Conservation (phyloP, 2,888 invertebrate species). For the Sepiola atlantica region DNA sequence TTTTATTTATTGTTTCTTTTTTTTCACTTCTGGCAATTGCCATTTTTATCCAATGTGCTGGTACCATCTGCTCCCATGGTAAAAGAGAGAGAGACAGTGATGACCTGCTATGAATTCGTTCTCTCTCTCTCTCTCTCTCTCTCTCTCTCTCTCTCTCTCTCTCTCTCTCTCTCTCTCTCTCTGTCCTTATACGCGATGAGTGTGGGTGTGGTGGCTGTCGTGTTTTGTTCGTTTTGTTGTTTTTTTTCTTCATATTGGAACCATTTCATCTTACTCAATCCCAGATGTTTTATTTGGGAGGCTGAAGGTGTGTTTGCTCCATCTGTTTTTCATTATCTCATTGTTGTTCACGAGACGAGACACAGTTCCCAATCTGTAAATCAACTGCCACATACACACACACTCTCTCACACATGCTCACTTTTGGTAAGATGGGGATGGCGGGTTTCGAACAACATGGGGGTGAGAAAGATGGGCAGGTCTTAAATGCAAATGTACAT, state of each 20-base stretch:
- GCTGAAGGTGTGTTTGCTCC: conserved; percentile 21
- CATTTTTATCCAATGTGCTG: conserved; percentile 1
- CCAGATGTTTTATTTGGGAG: conserved; percentile 20
- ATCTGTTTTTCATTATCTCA: conserved; percentile 20
- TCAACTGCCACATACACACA: background rate
- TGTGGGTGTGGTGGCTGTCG: background rate
- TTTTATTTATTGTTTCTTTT: background rate
- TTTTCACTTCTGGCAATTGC: background rate
- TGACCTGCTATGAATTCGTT: background rate
- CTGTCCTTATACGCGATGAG: background rate
- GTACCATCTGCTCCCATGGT: background rate
- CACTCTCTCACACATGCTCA: background rate
- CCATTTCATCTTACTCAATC: conserved; percentile 32
- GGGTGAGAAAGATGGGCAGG: background rate
- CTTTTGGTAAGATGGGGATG: background rate
- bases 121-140: background rate
- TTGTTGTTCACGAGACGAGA: conserved; percentile 10
- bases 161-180: background rate
- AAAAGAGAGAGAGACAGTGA: background rate
- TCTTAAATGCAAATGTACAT: background rate
- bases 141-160: background rate
- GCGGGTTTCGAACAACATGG: background rate
- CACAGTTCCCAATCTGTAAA: background rate
- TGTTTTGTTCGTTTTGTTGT: background rate
- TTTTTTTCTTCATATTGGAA: conserved; percentile 10